Base-by-base conservation (phyloP, 2,797 vertebrate species). In the Poecile montanus region DNA sequence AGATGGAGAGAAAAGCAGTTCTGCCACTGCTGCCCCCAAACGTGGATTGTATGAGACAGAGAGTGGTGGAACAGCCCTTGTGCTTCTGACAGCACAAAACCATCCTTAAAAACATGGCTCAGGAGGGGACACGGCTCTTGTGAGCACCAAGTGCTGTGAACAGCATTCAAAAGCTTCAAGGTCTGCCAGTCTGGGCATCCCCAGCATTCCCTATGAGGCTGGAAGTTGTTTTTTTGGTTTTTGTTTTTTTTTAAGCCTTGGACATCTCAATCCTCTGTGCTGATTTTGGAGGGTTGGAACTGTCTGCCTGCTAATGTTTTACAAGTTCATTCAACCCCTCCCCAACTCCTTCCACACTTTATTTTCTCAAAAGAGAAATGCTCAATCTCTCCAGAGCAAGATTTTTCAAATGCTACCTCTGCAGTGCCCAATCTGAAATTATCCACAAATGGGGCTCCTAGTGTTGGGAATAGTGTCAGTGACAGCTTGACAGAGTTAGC, bases 1-100 rank as follows among this genome's bases (percentile, higher is more conserved):
- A 94, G 89, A 91, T 91, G 96, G 94, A 89, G 89, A 92, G 75
- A 63, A 91, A 91, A 93, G 72, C 86, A 85, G 19, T 1, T 3
- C 73, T 27, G 11, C 51, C 58, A 20, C 45, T 34, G 45, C 90
- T 94, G 86, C 66, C 66, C 61, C 36, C 75, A 68, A 47, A 89
- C 2, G 8, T 0, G 14, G 70, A 61, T 13, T 9, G 9, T 50
- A 45, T 2, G 11, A 54, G 76, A 54, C 65, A 88, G 71, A 22
- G 14, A 0, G 38, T 1, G 3, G 36, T 29, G 75, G 67, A 91
- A 63, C 3, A 4, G 58, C 34, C 51, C 14, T 4, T 6, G 8
- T 62, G 15, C 32, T 62, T 76, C 72, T 89, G 75, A 26, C 45
- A 53, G 71, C 58, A 75, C 3, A 3, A 62, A 86, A 47, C 5